phyloP scores from a whole-genome alignment of 2,888 invertebrate genomes.

The Noctua comes region DNA sequence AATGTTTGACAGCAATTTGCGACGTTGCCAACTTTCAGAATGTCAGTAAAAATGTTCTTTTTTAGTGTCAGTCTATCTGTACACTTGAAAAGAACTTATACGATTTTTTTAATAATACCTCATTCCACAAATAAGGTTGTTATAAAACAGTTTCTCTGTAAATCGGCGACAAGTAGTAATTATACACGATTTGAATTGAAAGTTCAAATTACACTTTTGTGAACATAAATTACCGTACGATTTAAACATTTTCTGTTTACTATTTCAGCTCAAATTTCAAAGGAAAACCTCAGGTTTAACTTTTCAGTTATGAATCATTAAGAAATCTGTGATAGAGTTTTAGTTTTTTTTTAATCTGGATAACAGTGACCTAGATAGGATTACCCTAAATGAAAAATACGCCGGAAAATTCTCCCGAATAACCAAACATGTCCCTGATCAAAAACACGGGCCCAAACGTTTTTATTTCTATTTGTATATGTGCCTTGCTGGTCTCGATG shows the following conservation, averaged over 20 bases:
- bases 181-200: slow-evolving; percentile 42
- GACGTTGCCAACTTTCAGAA: background rate
- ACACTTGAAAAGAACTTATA: background rate
- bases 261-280: slow-evolving; percentile 2
- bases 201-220: slow-evolving; percentile 43
- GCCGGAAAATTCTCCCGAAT: background rate
- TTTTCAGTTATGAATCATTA: background rate
- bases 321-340: background rate
- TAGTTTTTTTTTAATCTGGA: background rate
- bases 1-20: background rate
- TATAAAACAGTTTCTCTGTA: slow-evolving; percentile 14
- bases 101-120: background rate
- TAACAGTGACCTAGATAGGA: background rate
- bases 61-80: background rate
- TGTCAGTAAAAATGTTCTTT: background rate
- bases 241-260: slow-evolving; percentile 27
- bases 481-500: background rate
- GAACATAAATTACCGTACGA: slow-evolving; percentile 29
- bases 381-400: background rate
- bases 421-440: background rate
- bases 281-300: background rate
- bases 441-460: background rate
- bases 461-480: background rate
- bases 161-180: slow-evolving; percentile 33
- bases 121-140: background rate